phyloP scores from a whole-genome alignment of 2,113 vertebrate species.

The Elanoides forficatus region DNA sequence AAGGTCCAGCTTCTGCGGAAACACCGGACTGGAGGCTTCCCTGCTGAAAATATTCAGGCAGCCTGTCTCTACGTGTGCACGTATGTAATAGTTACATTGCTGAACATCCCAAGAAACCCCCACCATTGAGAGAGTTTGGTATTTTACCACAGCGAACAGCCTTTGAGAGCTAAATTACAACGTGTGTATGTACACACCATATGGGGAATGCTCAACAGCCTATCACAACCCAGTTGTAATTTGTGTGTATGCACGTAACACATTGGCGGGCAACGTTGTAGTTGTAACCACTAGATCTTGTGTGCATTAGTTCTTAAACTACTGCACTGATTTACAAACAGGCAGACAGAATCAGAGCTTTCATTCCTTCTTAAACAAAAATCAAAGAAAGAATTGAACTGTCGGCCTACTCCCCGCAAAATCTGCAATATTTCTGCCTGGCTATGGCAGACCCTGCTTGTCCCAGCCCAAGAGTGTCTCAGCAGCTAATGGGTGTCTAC shows the following conservation, averaged over 20 bases:
- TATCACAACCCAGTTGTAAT: background rate
- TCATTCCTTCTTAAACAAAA: background rate
- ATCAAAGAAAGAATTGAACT: background rate
- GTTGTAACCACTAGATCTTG: background rate
- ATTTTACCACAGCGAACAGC: background rate
- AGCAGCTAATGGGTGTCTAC: background rate
- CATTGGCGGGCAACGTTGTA: background rate
- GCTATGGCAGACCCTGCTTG: background rate
- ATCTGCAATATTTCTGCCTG: background rate
- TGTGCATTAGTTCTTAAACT: background rate
- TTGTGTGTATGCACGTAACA: background rate
- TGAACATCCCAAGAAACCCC: background rate
- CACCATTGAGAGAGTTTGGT: background rate
- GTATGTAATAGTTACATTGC: background rate
- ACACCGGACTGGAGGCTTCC: rapidly evolving
- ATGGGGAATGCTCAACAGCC: background rate
- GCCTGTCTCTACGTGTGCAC: background rate
- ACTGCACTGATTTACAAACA: background rate
- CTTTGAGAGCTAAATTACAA: background rate
- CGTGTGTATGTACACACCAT: background rate
- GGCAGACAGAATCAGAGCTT: background rate
- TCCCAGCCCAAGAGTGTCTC: background rate
- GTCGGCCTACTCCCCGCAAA: background rate
- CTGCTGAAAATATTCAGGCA: rapidly evolving
- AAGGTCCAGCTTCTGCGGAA: background rate